phyloP scores from a whole-genome alignment of 2,888 invertebrate species.

The Sycophila texana region DNA sequence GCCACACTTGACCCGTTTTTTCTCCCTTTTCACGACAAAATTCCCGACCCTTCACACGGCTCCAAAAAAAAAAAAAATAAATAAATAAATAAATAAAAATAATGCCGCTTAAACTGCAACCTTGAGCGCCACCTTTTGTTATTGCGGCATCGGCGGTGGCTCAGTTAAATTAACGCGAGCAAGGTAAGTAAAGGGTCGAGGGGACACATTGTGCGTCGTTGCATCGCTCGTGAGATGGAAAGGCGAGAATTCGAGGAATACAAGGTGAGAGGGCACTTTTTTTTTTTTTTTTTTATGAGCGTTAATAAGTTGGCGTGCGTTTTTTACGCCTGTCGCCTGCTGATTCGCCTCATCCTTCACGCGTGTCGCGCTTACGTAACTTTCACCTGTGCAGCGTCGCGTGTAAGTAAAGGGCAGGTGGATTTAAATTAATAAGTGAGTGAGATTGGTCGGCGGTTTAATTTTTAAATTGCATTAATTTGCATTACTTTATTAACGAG shows the following conservation, averaged over 20 bases:
- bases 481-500: too few relatives aligned
- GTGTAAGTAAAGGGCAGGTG: too few relatives aligned
- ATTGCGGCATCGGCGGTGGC: not conserved
- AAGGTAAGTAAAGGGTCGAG: constrained; percentile 4
- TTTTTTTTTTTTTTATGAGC: not conserved
- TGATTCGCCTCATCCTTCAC: too few relatives aligned
- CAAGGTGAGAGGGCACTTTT: not conserved
- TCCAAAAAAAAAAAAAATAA: not conserved
- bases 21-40: constrained; percentile 7
- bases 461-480: too few relatives aligned
- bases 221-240: not conserved
- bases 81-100: too few relatives aligned
- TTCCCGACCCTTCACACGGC: not conserved
- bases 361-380: too few relatives aligned
- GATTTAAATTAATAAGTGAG: too few relatives aligned
- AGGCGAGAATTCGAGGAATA: not conserved
- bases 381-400: too few relatives aligned
- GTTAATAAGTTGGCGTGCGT: not conserved
- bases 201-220: not conserved
- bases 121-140: not conserved
- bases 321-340: too few relatives aligned
- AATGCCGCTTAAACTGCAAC: not conserved
- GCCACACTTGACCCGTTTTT: constrained; percentile 19
- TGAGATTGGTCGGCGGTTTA: too few relatives aligned
- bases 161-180: not conserved